These are phyloP conservation scores for Pangasius macronema DNA, from an alignment of 2,797 vertebrate genomes.

Conservation along the genomic window DNA sequence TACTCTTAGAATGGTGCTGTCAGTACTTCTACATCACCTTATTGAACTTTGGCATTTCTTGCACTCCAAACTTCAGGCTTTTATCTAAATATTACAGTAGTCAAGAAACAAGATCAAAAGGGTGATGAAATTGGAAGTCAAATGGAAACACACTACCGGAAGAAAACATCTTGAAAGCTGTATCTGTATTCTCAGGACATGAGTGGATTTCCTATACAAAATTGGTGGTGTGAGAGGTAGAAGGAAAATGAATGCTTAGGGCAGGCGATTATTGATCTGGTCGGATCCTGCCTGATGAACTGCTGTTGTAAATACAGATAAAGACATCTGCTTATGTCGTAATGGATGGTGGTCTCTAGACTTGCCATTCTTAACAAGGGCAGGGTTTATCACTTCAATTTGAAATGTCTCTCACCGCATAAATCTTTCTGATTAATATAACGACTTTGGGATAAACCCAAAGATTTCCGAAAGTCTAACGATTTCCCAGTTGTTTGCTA, in stretches of 20 bases:
- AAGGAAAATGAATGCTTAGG: slow-evolving; percentile 55
- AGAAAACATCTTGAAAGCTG: slow-evolving; percentile 44
- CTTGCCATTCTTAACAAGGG: slow-evolving; percentile 45
- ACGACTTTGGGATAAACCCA: not conserved
- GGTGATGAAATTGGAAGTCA: slow-evolving; percentile 40
- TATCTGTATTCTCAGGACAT: slow-evolving; percentile 32
- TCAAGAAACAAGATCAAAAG: slow-evolving; percentile 59
- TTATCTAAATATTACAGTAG: slow-evolving; percentile 59
- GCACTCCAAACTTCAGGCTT: slow-evolving; percentile 54
- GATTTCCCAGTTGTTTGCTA: not conserved
- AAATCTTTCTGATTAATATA: slow-evolving; percentile 28
- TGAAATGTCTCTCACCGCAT: slow-evolving; percentile 15
- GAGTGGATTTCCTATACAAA: slow-evolving; percentile 46
- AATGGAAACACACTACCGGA: slow-evolving; percentile 47
- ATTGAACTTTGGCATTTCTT: slow-evolving; percentile 51
- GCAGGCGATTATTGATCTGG: slow-evolving; percentile 59
- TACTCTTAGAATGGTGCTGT: slow-evolving; percentile 38
- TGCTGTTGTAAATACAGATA: slow-evolving; percentile 61
- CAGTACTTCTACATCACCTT: slow-evolving; percentile 48
- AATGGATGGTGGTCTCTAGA: slow-evolving; percentile 51
- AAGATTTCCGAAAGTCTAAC: slow-evolving; percentile 2
- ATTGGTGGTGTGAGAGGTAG: slow-evolving; percentile 48
- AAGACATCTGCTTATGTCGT: slow-evolving; percentile 59
- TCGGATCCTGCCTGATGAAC: slow-evolving; percentile 54
- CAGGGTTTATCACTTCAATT: slow-evolving; percentile 39